Evolutionary conservation across 2,113 vertebrate genomes (phyloP).

Genomic region (Gallinago paraguaiae): DNA sequence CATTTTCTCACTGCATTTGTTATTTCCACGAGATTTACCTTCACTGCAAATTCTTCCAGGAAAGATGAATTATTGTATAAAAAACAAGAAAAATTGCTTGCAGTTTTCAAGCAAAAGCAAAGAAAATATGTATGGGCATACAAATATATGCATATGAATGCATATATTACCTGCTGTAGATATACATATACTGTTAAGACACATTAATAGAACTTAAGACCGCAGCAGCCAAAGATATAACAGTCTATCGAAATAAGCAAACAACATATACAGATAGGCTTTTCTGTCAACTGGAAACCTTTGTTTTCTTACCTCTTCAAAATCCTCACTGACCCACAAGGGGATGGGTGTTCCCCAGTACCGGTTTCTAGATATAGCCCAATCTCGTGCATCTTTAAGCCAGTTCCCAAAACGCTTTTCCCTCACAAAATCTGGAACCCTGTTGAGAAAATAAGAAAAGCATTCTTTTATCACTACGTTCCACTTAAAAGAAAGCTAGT

Average conservation of each 20-base stretch:
- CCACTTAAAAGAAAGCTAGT: not conserved
- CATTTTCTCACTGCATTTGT: not conserved
- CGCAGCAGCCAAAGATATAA: not conserved
- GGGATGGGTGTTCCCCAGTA: constrained; percentile 99
- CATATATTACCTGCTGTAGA: not conserved
- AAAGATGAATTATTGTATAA: not conserved
- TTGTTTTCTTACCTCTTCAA: constrained; percentile 80
- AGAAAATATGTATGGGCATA: not conserved
- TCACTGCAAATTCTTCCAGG: not conserved
- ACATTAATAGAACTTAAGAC: not conserved
- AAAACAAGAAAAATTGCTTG: not conserved
- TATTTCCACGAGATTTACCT: not conserved
- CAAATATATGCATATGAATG: not conserved
- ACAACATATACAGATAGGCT: accelerated
- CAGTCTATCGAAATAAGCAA: not conserved
- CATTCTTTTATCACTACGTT: accelerated
- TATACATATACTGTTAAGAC: not conserved
- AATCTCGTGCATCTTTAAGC: constrained; percentile 93
- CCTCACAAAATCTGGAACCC: constrained; percentile 95
- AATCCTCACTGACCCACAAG: constrained; percentile 94
- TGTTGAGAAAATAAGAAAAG: constrained; percentile 32
- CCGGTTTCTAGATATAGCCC: constrained; percentile 95
- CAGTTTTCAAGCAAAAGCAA: not conserved
- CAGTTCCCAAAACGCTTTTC: constrained; percentile 98
- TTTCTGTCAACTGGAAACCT: not conserved